Evolutionary conservation across 2,113 vertebrate species (phyloP), one percentile per base, ranked within the genome.

Genomic region (Colinus virginianus): DNA sequence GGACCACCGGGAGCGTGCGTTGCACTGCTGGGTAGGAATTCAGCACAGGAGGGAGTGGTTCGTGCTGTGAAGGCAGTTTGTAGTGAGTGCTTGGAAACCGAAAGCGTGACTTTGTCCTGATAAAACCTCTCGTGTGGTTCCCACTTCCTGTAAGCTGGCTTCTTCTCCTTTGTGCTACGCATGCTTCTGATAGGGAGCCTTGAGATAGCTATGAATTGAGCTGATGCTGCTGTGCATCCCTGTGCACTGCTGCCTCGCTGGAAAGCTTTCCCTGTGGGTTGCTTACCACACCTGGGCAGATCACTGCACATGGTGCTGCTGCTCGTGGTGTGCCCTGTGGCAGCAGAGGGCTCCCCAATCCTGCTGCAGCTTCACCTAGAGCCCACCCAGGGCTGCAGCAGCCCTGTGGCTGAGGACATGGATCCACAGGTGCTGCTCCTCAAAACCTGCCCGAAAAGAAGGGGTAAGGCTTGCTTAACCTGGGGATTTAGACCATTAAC

Each of bases 1-100:
- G 1, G 40, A 3, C n/a, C n/a, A 2, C 3, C 4, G 43, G 8
- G 2, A 22, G 32, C 0, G 12, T 4, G 19, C 3, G 3, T 40
- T 9, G 25, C 25, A 4, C 36, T 42, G 20, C 71, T 66, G 55
- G 8, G 8, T 19, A 6, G 59, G 48, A 82, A 8, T 5, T 30
- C 9, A 1, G 67, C 9, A 2, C 13, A 3, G 58, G 51, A 76
- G 49, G 48, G 64, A 67, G 34, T 0, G 1, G 18, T 38, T 61
- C 77, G 51, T 67, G 0, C 72, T 18, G 42, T 18, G 36, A 8
- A 0, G 1, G 2, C 28, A 38, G 42, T 7, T 63, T 51, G 30
- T 34, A 2, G 34, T 21, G 15, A 49, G 42, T 34, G 49, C 1
- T 64, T 8, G 28, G 70, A 79, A 87, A 84, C 11, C 2, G 67